Conservation (phyloP, 2,797 vertebrate genomes). For the Pangasius sanitwongsei region DNA sequence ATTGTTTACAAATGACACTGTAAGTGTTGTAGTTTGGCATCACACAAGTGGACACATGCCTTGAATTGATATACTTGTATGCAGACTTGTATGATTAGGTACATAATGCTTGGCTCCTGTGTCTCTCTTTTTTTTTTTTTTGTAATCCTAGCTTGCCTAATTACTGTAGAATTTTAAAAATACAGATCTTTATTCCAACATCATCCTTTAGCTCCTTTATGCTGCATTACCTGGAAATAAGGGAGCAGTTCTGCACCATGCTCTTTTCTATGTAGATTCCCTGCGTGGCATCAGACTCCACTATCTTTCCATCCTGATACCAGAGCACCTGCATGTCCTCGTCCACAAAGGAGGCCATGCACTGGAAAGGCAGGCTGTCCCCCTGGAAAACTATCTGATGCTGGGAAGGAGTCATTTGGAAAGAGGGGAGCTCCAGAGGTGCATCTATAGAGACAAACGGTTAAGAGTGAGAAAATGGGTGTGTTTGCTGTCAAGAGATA, state of each 20-base stretch:
- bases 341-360: conserved; percentile 93
- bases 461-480: neutral
- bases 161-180: neutral
- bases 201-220: neutral
- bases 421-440: conserved; percentile 93
- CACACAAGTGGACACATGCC: neutral
- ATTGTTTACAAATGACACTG: neutral
- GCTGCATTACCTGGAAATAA: conserved; percentile 87
- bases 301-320: conserved; percentile 94
- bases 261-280: conserved; percentile 96
- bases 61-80: neutral
- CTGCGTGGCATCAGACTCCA: conserved; percentile 88
- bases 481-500: neutral
- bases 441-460: conserved; percentile 74
- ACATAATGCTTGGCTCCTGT: neutral
- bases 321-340: conserved; percentile 97
- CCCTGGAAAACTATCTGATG: conserved; percentile 96
- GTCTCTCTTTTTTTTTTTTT: neutral
- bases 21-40: neutral
- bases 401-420: conserved; percentile 94
- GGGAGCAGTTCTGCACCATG: conserved; percentile 95
- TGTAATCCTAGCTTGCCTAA: neutral
- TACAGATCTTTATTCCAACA: neutral
- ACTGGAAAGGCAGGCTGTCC: conserved; percentile 95
- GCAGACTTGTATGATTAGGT: neutral